These are phyloP conservation scores for Acropternis orthonyx DNA, from an alignment of 2,797 vertebrate genomes.

Conservation along the genomic window DNA sequence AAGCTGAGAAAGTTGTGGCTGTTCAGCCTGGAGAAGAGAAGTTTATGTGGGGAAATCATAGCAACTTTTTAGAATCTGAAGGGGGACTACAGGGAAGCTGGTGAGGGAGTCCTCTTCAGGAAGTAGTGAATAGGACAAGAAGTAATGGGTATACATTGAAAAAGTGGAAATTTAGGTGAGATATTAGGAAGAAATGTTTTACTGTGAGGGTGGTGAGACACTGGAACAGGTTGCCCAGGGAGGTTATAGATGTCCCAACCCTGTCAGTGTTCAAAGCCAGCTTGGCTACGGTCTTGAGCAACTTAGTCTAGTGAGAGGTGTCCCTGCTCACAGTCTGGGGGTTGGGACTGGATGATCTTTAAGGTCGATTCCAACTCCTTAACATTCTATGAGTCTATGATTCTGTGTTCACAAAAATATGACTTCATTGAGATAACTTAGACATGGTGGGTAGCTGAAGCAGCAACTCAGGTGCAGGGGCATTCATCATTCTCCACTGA, in stretches of 20 bases:
- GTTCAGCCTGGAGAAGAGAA: background rate
- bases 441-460: background rate
- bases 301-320: background rate
- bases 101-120: too few relatives aligned
- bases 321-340: too few relatives aligned
- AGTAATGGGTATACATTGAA: background rate
- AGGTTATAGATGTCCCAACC: background rate
- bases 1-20: background rate
- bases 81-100: rapidly evolving
- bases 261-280: background rate
- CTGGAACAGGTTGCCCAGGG: background rate
- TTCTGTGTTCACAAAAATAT: background rate
- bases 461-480: background rate
- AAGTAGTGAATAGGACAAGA: background rate
- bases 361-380: background rate
- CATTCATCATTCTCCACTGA: background rate
- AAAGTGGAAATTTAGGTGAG: background rate
- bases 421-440: background rate
- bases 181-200: background rate
- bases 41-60: background rate
- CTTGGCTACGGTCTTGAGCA: background rate
- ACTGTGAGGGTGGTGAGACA: background rate
- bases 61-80: background rate
- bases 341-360: background rate
- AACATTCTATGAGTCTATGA: background rate